Evolutionary conservation across 1,140 invertebrate species (phyloP), one percentile per base, ranked within the genome.

Genomic region (Pseudoatta argentina): DNA sequence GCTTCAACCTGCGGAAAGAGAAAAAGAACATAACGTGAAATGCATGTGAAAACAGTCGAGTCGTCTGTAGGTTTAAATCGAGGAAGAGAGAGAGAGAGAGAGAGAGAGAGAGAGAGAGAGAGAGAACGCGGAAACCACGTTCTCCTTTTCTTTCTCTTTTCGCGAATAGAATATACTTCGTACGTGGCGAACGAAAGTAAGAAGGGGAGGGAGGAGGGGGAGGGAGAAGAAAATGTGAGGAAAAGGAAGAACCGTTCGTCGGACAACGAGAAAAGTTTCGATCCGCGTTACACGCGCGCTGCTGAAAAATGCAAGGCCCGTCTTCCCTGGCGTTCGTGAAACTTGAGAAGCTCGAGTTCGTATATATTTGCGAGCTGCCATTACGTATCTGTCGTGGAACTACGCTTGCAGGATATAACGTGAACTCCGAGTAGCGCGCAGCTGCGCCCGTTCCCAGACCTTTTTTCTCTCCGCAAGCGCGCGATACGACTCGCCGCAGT

Each of bases 1-100:
- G 96, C 96, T 98, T 98, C 92, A 98, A 96, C 93, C 98, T 98
- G 96, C 76, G 93, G 93, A 93, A 92, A 69, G 88, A 89, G 79
- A 59, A n/a, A 53, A 55, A 63, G 21, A 34, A 66, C 39, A 5
- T 8, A 34, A 30, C 55, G 55, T 63, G 30, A 51, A 55, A 39
- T 18, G 66, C 55, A 69, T 59, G 64, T 27, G 76, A 79, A 48
- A 81, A 67, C 63, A 69, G 79, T 61, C 24, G 18, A 51, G 39
- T 44, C 24, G 71, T n/a, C 18, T 27, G 3, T 30, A 21, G 18
- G 18, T 51, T 69, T 12, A 18, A 48, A 51, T 18, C n/a, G 51
- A 67, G 18, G 6, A 1, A 51, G 67, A 72, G 73, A 87, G 16
- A 30, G 51, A 67, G 18, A 5, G 6, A 51, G 67, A 66, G 73